phyloP scores from a whole-genome alignment of 2,888 invertebrate species.

The Geotrupes spiniger region DNA sequence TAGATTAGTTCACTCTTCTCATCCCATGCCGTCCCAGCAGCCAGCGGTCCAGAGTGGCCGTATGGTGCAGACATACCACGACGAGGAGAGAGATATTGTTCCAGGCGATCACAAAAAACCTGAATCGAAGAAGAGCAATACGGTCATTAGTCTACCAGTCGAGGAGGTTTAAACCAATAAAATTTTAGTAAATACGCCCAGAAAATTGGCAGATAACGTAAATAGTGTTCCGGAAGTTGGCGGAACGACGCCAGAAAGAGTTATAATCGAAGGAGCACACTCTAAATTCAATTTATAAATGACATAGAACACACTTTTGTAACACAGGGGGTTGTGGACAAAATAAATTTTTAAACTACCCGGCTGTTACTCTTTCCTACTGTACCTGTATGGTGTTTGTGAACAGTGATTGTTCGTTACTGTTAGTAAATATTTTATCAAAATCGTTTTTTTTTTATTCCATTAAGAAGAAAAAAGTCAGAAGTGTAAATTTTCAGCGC shows the following conservation, averaged over 20 bases:
- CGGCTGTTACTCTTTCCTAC: too few species aligned
- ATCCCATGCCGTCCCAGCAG: conserved; percentile 41
- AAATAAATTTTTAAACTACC: not conserved
- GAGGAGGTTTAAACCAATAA: conserved; percentile 24
- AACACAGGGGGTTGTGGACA: conserved; percentile 2
- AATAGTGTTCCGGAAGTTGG: conserved; percentile 1
- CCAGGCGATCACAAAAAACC: conserved; percentile 49
- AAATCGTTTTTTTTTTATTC: too few species aligned
- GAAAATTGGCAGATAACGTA: conserved; percentile 20
- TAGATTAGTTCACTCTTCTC: conserved; percentile 61
- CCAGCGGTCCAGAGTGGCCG: conserved; percentile 21
- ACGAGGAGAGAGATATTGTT: conserved; percentile 37
- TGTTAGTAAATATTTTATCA: too few species aligned
- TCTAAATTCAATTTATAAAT: not conserved
- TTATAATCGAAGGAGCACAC: not conserved
- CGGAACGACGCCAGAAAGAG: not conserved
- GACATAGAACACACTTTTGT: conserved; percentile 3
- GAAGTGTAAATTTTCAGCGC: too few species aligned
- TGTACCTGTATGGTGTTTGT: too few species aligned
- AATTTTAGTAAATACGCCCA: conserved; percentile 25
- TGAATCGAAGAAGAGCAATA: conserved; percentile 48
- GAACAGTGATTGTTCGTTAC: too few species aligned
- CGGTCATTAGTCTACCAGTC: conserved; percentile 42
- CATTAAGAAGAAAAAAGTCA: too few species aligned
- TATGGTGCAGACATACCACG: conserved; percentile 26